phyloP scores from a whole-genome alignment of 2,888 invertebrate species.

The Mactromeris polynyma region DNA sequence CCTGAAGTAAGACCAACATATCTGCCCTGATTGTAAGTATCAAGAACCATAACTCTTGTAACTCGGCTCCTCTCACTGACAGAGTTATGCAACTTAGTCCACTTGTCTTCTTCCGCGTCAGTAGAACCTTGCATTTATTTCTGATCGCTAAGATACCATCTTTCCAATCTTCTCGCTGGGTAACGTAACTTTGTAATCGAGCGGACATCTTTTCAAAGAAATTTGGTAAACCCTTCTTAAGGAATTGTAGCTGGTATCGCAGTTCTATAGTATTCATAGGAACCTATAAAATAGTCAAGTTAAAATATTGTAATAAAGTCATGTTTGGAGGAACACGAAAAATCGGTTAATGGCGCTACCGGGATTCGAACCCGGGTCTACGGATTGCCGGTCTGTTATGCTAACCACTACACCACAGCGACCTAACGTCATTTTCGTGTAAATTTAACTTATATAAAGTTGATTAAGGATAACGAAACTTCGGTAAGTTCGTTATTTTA shows the following conservation, averaged over 20 bases:
- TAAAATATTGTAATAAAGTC: no score
- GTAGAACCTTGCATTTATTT: conserved; percentile 75
- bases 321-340: no score
- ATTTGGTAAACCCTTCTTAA: conserved; percentile 79
- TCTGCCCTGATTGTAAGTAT: conserved; percentile 74
- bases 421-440: no score
- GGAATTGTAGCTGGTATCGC: conserved; percentile 76
- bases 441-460: no score
- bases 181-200: conserved; percentile 78
- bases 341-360: no score
- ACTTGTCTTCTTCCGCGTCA: conserved; percentile 70
- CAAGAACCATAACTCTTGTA: conserved; percentile 82
- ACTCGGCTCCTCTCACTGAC: conserved; percentile 79
- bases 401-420: no score
- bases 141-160: conserved; percentile 79
- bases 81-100: conserved; percentile 71
- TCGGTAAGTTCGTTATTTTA: no score
- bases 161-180: conserved; percentile 81
- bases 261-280: conserved; percentile 72
- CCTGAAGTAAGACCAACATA: conserved; percentile 75
- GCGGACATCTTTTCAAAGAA: conserved; percentile 84
- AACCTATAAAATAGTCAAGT: conserved; percentile 33
- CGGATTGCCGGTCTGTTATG: no score
- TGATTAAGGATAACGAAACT: no score
- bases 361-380: no score